phyloP scores from a whole-genome alignment of 2,797 vertebrate species.

The Platalea minor region DNA sequence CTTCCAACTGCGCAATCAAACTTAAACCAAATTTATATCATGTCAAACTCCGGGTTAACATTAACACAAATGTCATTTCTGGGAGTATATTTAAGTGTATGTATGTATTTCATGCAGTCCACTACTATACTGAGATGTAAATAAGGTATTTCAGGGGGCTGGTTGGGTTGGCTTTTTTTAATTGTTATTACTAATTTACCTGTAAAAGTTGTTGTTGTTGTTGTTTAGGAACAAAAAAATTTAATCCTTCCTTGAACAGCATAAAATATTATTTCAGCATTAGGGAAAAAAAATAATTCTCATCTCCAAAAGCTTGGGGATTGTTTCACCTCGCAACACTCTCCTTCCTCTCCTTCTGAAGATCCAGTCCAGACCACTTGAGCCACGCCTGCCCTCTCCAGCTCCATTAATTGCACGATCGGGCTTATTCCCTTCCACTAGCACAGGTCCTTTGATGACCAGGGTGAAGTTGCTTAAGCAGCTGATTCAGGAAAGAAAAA shows the following conservation, averaged over 20 bases:
- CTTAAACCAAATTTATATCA: background rate
- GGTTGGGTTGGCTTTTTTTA: background rate
- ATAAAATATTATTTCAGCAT: background rate
- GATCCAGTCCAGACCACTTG: background rate
- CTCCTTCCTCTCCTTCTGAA: background rate
- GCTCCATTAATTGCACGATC: background rate
- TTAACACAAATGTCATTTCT: background rate
- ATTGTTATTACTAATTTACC: background rate
- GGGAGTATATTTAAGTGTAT: background rate
- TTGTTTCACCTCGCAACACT: background rate
- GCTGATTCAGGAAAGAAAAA: background rate
- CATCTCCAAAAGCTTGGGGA: background rate
- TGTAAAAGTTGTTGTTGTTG: background rate
- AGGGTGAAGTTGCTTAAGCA: background rate
- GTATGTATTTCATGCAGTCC: accelerated
- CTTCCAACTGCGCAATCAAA: background rate
- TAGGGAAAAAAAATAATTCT: background rate
- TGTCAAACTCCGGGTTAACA: accelerated
- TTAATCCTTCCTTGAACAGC: background rate
- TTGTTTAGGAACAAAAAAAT: background rate
- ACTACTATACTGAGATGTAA: background rate
- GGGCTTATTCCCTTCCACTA: background rate
- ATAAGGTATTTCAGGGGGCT: background rate
- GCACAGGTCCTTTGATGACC: accelerated
- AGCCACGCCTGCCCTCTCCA: background rate